Percentiles rank a stretch among this genome's conserved stretches.
These are phyloP conservation scores for Tenualosa ilisha DNA, from an alignment of 2,797 vertebrate species.

Conservation along the genomic window DNA sequence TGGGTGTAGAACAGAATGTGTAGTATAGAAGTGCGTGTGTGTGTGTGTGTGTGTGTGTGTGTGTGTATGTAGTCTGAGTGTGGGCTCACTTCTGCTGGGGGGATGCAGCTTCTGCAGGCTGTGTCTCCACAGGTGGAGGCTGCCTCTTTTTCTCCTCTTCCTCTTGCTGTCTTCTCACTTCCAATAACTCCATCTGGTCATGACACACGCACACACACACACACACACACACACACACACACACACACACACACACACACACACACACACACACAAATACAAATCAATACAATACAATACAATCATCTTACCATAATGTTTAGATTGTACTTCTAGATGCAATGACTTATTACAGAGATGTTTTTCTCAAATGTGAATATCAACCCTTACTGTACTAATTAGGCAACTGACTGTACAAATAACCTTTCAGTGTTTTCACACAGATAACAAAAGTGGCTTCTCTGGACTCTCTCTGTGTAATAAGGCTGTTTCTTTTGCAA, in stretches of 20 bases:
- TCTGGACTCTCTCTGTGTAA: neutral
- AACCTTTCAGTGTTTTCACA: neutral
- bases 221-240: neutral
- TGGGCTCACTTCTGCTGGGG: constrained; percentile 82
- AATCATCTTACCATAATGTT: neutral
- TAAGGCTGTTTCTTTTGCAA: neutral
- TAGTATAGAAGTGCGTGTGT: neutral
- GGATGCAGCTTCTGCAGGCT: constrained; percentile 64
- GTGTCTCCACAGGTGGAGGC: constrained; percentile 76
- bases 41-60: neutral
- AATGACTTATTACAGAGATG: too few species aligned
- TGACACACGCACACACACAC: neutral
- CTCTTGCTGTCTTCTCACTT: constrained; percentile 92
- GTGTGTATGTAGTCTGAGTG: neutral
- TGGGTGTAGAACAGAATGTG: neutral
- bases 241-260: neutral
- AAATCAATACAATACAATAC: neutral
- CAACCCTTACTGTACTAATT: neutral
- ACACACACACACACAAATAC: neutral
- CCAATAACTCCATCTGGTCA: constrained; percentile 88
- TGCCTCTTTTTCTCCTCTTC: constrained; percentile 89
- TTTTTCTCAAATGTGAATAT: neutral
- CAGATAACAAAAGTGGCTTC: neutral
- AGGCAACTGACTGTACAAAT: neutral
- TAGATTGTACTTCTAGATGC: too few species aligned